Percentiles rank a stretch among this genome's conserved stretches.
Evolutionary conservation across 2,113 vertebrate species (phyloP).

Genomic region (Apodemus sylvaticus): DNA sequence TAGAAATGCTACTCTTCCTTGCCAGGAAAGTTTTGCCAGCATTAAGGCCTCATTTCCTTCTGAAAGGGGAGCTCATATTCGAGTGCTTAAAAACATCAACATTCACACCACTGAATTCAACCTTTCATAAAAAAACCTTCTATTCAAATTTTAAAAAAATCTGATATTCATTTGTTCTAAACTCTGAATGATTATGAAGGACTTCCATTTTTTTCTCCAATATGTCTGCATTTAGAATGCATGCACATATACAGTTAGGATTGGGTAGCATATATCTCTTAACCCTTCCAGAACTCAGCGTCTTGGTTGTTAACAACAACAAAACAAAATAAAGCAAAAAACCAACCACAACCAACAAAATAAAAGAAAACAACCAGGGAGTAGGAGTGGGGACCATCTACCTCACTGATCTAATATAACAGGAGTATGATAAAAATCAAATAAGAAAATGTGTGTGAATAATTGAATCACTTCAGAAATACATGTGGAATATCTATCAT

Average conservation of each 20-base stretch:
- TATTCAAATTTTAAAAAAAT: background rate
- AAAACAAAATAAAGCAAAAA: background rate
- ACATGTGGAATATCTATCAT: background rate
- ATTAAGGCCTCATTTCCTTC: background rate
- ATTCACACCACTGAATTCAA: background rate
- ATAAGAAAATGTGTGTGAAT: background rate
- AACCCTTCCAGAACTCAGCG: background rate
- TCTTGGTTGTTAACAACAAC: background rate
- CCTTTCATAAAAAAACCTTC: background rate
- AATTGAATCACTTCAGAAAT: background rate
- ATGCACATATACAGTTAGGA: background rate
- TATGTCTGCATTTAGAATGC: background rate
- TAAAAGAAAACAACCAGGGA: background rate
- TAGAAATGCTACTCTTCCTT: background rate
- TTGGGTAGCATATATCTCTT: slow-evolving; percentile 2
- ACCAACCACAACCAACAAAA: background rate
- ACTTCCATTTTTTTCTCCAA: background rate
- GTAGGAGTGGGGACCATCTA: background rate
- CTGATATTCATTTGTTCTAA: background rate
- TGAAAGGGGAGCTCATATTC: background rate
- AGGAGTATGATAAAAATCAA: background rate
- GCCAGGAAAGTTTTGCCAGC: background rate
- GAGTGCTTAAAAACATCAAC: background rate
- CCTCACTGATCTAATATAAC: background rate
- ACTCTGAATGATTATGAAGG: background rate